Base-by-base conservation (phyloP, 2,888 invertebrate genomes). In the Leucophenga montana region DNA sequence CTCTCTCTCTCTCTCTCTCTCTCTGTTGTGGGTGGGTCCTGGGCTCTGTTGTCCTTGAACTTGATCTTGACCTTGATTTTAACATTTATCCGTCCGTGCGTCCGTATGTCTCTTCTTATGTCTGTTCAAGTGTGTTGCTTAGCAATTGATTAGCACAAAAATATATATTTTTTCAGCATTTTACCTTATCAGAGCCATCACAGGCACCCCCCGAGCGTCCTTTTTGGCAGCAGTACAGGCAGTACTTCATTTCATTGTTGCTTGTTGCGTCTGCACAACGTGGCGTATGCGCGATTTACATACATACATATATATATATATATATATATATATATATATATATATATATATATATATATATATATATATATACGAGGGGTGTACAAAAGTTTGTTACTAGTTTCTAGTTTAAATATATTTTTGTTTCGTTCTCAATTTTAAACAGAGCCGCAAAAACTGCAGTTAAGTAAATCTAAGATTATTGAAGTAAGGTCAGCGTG, bases 21-120 rank as follows among this genome's bases (percentile, higher is more conserved):
- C n/a, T 16, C 4, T 2, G 6, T 11, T 18, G 18, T 50, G 11
- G 50, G 39, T 39, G 5, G 39, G 11, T 39, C 9, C 4, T 33
- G 3, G 8, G 11, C 8, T 8, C 11, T 39, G 27, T 27, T 69
- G 72, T 69, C 74, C 73, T 74, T 75, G 75, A 70, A 73, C 75
- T 75, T 75, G 73, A 73, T 65, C 65, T 56, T 73, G 72, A 73
- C 75, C 70, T 73, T 73, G 73, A 75, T 50, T 62, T 67, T 18
- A 18, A 18, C 18, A 20, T 53, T 16, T 9, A 18, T 20, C 18
- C 18, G 11, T 53, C 53, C 16, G 6, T 53, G 0, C 53, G 18
- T 5, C 53, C 18, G 9, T 0, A 14, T n/a, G 16, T 18, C 53
- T 53, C 16, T 16, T 57, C 20, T 57, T 31, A 5, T 39, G 39